Evolutionary conservation across 2,888 invertebrate species (phyloP), one percentile per base, ranked within the genome.

Genomic region (Acanthosepion lycidas): DNA sequence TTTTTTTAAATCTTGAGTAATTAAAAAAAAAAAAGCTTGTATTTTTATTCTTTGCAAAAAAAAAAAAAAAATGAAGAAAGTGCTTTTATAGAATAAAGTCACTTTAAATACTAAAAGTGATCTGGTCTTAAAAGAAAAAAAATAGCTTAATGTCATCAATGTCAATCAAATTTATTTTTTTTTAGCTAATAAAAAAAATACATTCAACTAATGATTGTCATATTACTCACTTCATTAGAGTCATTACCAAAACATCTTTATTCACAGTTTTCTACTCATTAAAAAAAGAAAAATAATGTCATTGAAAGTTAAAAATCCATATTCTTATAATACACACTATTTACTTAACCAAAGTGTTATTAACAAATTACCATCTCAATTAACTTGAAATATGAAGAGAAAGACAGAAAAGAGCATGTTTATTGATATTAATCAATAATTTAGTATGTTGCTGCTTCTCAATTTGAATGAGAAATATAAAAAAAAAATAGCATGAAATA

Each of bases 201-300:
- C n/a, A 33, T 78, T 33, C 78, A 78, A 78, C n/a, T 78, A 78
- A n/a, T n/a, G 78, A 78, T 78, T 78, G n/a, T 78, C 33, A 78
- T 78, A 78, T 78, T 78, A 78, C 78, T 78, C 78, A 78, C n/a
- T 78, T 78, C 33, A 78, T 78, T 78, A 78, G 78, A n/a, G n/a
- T 78, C 78, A 78, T 78, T 78, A 78, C 15, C n/a, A n/a, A 78
- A 78, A 78, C 78, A 42, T 42, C 42, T 42, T 42, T 42, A 42
- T 42, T 42, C 42, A 42, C 42, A 42, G 42, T 42, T 42, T 42
- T 42, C 42, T 42, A 2, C 42, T 42, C 42, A 42, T 42, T 42
- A 42, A 42, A 42, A 42, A 42, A 42, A 42, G 42, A 42, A 78
- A 78, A 78, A 78, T 33, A 78, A 78, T 4, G 15, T 0, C 12